Evolutionary conservation across 2,113 vertebrate genomes (phyloP).

Genomic region (Podilymbus podiceps): DNA sequence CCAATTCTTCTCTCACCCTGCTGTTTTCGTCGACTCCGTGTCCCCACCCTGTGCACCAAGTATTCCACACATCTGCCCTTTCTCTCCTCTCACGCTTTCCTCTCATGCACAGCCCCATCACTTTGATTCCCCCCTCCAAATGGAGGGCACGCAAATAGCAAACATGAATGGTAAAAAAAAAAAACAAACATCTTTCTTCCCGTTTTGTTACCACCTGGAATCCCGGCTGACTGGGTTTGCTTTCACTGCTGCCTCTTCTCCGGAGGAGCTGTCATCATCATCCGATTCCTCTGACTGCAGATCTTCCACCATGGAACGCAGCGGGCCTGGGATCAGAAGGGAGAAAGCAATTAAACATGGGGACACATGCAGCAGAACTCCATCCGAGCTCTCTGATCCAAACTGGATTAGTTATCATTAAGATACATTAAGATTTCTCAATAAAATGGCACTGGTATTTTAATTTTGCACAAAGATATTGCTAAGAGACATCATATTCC

Average conservation of each 20-base stretch:
- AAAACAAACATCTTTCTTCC: neutral
- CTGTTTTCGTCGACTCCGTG: neutral
- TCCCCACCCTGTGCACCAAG: neutral
- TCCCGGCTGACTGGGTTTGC: conserved; percentile 86
- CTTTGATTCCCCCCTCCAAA: neutral
- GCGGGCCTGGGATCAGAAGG: conserved; percentile 74
- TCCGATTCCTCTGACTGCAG: conserved; percentile 95
- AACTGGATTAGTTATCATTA: neutral
- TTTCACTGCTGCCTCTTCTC: conserved; percentile 87
- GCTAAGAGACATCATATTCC: neutral
- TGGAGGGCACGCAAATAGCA: fast-evolving
- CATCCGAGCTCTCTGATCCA: fast-evolving
- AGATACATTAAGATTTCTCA: neutral
- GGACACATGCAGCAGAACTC: neutral
- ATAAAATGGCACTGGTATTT: fast-evolving
- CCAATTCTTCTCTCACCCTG: neutral
- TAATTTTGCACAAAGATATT: neutral
- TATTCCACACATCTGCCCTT: neutral
- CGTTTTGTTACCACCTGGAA: conserved; percentile 81
- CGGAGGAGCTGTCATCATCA: conserved; percentile 93
- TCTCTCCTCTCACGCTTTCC: neutral
- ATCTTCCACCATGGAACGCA: conserved; percentile 96
- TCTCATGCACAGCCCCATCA: neutral
- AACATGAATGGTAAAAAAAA: neutral
- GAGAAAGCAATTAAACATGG: neutral